Conservation (phyloP, 1,140 invertebrate genomes). For the Oncopodura yosiiana region DNA sequence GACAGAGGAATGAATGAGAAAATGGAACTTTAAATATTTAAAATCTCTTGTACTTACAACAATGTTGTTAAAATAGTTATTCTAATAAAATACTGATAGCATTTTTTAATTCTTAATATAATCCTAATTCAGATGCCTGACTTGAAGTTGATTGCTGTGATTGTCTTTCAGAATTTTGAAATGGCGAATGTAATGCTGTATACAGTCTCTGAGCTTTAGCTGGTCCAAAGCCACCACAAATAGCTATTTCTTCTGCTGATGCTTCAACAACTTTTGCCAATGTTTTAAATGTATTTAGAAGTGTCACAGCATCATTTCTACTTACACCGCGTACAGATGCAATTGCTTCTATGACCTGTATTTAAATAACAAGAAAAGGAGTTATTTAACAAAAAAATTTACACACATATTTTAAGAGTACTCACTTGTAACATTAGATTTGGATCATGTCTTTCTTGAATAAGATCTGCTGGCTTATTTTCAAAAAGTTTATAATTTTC, state of each 20-base stretch:
- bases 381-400: no score
- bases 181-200: constrained; percentile 64
- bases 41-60: no score
- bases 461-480: constrained; percentile 81
- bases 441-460: constrained; percentile 77
- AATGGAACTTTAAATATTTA: no score
- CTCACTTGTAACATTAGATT: constrained; percentile 64
- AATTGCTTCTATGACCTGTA: constrained; percentile 48
- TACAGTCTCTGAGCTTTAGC: constrained; percentile 74
- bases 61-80: no score
- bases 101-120: no score
- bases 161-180: no score
- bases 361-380: no score
- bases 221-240: constrained; percentile 79
- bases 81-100: no score
- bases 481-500: constrained; percentile 94
- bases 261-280: constrained; percentile 65
- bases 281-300: constrained; percentile 73
- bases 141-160: no score
- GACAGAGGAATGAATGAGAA: no score
- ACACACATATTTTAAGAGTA: no score
- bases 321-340: constrained; percentile 83
- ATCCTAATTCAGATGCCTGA: no score
- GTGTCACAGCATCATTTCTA: constrained; percentile 82
- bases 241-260: constrained; percentile 57